Evolutionary conservation across 92 coral and sea anemone species (phyloP).

Genomic region (Diadumene lineata): DNA sequence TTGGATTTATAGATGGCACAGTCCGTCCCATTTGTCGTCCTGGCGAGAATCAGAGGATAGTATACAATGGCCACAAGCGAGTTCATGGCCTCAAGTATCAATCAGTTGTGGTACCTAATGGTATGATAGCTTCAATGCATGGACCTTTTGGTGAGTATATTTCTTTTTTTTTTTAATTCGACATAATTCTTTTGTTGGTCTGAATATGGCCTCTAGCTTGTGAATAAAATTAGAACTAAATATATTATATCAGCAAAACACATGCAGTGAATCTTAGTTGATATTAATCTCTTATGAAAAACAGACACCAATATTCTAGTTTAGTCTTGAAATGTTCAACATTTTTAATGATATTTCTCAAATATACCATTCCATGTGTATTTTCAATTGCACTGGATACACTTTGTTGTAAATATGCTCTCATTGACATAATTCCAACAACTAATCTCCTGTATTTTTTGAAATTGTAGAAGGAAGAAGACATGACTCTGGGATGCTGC

Average conservation of each 20-base stretch:
- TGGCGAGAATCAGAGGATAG: slow-evolving; percentile 25
- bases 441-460: not conserved
- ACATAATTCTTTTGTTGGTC: not conserved
- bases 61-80: slow-evolving; percentile 9
- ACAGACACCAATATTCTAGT: no score
- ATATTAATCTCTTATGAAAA: no score
- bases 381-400: no score
- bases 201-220: not conserved
- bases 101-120: not conserved
- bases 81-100: not conserved
- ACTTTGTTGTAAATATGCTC: not conserved
- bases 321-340: no score
- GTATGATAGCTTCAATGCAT: not conserved
- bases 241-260: not conserved
- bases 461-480: slow-evolving; percentile 24
- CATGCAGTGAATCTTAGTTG: no score
- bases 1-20: slow-evolving; percentile 39
- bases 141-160: slow-evolving; percentile 7
- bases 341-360: no score
- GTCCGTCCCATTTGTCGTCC: slow-evolving; percentile 26
- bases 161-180: no score
- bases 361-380: no score
- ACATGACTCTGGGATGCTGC: slow-evolving; percentile 47
- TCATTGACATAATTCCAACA: no score
- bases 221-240: not conserved